Evolutionary conservation across 2,888 invertebrate genomes (phyloP).

Genomic region (Drosophila macrospina): DNA sequence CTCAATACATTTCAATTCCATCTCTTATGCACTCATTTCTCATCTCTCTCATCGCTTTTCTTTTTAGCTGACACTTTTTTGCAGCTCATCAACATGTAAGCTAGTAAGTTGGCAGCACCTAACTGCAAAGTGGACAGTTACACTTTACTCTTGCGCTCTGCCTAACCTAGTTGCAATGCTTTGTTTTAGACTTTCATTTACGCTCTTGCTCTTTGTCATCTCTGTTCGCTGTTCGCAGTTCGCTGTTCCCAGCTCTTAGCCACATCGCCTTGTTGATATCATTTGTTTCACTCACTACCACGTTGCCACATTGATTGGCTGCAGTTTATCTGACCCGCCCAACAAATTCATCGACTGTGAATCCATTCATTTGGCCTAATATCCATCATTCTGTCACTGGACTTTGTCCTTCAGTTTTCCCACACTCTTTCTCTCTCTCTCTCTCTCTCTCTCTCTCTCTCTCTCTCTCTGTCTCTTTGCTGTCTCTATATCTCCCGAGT

Average conservation of each 20-base stretch:
- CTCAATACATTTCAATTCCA: neutral
- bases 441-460: neutral
- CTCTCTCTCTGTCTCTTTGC: neutral
- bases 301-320: slow-evolving; percentile 28
- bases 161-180: slow-evolving; percentile 30
- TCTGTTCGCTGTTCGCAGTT: too few species aligned
- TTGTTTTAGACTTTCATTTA: slow-evolving; percentile 1
- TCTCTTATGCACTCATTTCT: too few species aligned
- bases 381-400: slow-evolving; percentile 55
- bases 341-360: slow-evolving; percentile 40
- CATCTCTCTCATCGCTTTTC: too few species aligned
- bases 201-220: slow-evolving; percentile 1
- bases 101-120: slow-evolving; percentile 4
- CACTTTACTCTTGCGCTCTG: neutral
- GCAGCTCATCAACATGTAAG: too few species aligned
- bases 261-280: too few species aligned
- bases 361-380: slow-evolving; percentile 42
- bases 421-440: neutral
- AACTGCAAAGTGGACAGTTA: slow-evolving; percentile 1
- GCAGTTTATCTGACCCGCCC: slow-evolving; percentile 43
- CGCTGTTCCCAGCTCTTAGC: neutral
- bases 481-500: too few species aligned
- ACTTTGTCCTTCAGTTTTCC: slow-evolving; percentile 30
- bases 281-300: slow-evolving; percentile 11
- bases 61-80: too few species aligned